Evolutionary conservation across 2,888 invertebrate genomes (phyloP).

Genomic region (Chalcis sispes): DNA sequence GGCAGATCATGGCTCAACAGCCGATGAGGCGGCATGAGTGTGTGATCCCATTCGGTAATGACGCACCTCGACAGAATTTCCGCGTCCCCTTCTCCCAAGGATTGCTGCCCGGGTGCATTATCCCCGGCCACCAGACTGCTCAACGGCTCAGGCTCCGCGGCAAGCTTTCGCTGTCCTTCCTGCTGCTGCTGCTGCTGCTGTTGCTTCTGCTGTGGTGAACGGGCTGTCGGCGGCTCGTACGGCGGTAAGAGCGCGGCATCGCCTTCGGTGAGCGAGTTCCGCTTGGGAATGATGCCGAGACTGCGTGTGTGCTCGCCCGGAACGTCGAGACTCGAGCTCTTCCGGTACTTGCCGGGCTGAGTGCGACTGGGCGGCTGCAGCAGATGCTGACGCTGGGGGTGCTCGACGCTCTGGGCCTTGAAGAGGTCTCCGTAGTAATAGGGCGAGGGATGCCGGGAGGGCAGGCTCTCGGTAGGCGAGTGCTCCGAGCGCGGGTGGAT

Average conservation of each 20-base stretch:
- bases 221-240: slow-evolving; percentile 66
- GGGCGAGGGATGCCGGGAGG: slow-evolving; percentile 83
- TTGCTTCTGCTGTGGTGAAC: neutral
- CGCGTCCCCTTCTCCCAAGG: slow-evolving; percentile 60
- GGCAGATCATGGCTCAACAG: slow-evolving; percentile 78
- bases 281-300: slow-evolving; percentile 77
- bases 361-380: slow-evolving; percentile 43
- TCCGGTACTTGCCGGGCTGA: slow-evolving; percentile 78
- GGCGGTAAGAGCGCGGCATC: slow-evolving; percentile 76
- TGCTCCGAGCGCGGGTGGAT: slow-evolving; percentile 68
- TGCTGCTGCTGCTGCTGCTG: neutral
- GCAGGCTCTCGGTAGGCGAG: slow-evolving; percentile 70
- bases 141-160: slow-evolving; percentile 64
- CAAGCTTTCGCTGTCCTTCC: neutral
- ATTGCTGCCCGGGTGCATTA: too few species aligned
- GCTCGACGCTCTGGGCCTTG: slow-evolving; percentile 70
- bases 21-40: slow-evolving; percentile 86
- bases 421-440: slow-evolving; percentile 90
- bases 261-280: slow-evolving; percentile 82
- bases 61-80: slow-evolving; percentile 74
- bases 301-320: slow-evolving; percentile 75
- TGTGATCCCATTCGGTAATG: slow-evolving; percentile 75
- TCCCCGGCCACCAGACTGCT: too few species aligned
- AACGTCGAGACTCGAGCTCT: slow-evolving; percentile 85
- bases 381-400: slow-evolving; percentile 23